A percentile compares a stretch with the other conserved stretches of the same genome.
Evolutionary conservation across 2,113 vertebrate genomes (phyloP).

Genomic region (Nycticorax nycticorax): DNA sequence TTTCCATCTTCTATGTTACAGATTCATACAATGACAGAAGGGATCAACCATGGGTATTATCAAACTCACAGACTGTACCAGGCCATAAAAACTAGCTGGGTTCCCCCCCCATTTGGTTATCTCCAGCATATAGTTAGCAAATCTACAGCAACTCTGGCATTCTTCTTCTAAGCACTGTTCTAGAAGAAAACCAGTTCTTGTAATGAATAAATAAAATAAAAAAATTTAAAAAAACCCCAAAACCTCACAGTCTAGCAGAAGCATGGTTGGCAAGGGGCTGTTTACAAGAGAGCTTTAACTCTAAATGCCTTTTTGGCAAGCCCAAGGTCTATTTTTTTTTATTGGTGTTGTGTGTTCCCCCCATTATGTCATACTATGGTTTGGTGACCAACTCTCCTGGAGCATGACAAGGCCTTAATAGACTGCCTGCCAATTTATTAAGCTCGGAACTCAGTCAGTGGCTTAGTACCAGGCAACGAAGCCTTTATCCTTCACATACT

Average conservation of each 20-base stretch:
- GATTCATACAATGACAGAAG: neutral
- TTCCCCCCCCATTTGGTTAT: neutral
- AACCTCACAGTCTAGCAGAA: neutral
- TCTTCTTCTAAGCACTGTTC: neutral
- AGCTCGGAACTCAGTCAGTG: neutral
- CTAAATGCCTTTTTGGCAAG: neutral
- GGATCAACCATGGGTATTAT: neutral
- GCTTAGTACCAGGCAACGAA: neutral
- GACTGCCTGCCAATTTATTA: neutral
- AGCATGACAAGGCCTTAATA: neutral
- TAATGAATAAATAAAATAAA: neutral
- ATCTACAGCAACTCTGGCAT: neutral
- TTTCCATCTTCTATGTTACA: neutral
- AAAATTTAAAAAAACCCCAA: neutral
- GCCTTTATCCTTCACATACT: neutral
- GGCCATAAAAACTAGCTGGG: neutral
- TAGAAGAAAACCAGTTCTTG: too few relatives aligned
- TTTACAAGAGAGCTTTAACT: neutral
- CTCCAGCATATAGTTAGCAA: neutral
- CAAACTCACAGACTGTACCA: neutral
- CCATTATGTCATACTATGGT: neutral
- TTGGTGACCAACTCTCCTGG: neutral
- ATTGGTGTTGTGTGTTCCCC: fast-evolving
- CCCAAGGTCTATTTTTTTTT: neutral
- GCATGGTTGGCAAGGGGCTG: neutral